Percentiles rank a stretch among this genome's conserved stretches.
Evolutionary conservation across 37 sponge, comb jelly and placozoan species (phyloP).

Genomic region (Chondrilla cf. caribensis): DNA sequence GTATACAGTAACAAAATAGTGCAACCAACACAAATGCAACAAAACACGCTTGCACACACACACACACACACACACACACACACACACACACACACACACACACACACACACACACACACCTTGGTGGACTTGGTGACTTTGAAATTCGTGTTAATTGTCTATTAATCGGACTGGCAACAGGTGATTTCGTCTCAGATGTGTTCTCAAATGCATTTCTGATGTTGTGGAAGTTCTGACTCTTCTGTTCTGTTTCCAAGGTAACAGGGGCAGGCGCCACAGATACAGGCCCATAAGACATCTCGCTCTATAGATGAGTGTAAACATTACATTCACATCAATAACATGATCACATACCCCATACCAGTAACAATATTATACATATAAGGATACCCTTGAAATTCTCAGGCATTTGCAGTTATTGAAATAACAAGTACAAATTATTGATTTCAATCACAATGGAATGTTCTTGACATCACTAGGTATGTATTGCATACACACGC

Average conservation of each 20-base stretch:
- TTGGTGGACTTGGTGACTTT: conserved; percentile 3
- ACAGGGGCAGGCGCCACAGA: background rate
- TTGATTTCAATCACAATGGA: too few relatives aligned
- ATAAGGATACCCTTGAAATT: too few relatives aligned
- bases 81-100: background rate
- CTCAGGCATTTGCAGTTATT: too few relatives aligned
- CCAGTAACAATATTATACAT: too few relatives aligned
- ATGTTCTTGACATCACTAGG: too few relatives aligned
- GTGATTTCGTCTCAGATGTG: background rate
- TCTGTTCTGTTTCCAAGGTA: background rate
- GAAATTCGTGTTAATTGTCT: background rate
- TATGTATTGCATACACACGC: too few relatives aligned
- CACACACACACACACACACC: background rate
- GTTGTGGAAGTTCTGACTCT: background rate
- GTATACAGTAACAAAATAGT: background rate
- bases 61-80: conserved; percentile 5
- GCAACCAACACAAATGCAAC: too few relatives aligned
- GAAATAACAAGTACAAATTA: too few relatives aligned
- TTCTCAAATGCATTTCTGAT: background rate
- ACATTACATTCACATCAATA: too few relatives aligned
- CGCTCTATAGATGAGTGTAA: too few relatives aligned
- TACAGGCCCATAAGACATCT: background rate
- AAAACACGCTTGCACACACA: background rate
- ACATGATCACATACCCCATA: too few relatives aligned
- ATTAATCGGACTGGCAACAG: background rate